Evolutionary conservation across 2,888 invertebrate genomes (phyloP).

Genomic region (Seladonia tumulorum): DNA sequence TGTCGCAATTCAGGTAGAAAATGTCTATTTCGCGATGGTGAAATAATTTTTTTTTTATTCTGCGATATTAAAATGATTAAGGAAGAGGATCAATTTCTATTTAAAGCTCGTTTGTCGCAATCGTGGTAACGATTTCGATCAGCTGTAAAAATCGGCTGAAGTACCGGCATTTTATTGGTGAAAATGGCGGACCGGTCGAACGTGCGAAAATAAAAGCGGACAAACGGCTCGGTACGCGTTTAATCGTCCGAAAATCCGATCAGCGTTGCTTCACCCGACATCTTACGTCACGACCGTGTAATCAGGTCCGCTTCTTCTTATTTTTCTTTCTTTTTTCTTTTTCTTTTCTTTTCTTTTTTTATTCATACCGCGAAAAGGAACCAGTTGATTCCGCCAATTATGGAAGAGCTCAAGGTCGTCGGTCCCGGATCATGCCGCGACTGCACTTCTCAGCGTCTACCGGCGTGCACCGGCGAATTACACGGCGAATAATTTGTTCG

Average conservation of each 20-base stretch:
- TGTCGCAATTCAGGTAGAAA: too few relatives aligned
- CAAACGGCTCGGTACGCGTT: background rate
- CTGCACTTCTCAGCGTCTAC: background rate
- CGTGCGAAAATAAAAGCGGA: background rate
- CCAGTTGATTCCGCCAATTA: constrained; percentile 66
- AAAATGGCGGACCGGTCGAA: background rate
- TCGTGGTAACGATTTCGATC: background rate
- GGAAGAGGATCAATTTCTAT: background rate
- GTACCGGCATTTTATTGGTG: background rate
- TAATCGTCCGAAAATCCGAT: constrained; percentile 29
- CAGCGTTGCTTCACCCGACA: constrained; percentile 32
- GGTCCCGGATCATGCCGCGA: constrained; percentile 17
- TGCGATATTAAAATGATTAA: too few relatives aligned
- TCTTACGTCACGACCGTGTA: constrained; percentile 42
- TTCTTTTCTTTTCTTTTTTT: constrained; percentile 41
- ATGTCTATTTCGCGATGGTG: too few relatives aligned
- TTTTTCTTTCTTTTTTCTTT: constrained; percentile 50
- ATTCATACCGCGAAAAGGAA: constrained; percentile 36
- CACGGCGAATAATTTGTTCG: constrained; percentile 30
- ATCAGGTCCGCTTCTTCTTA: constrained; percentile 45
- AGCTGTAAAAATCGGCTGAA: background rate
- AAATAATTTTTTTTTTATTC: too few relatives aligned
- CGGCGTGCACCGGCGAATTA: constrained; percentile 34
- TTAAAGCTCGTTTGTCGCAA: background rate
- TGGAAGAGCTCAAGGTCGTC: constrained; percentile 58